Conservation (phyloP, 1,140 invertebrate genomes). For the Helicoverpa zea region DNA sequence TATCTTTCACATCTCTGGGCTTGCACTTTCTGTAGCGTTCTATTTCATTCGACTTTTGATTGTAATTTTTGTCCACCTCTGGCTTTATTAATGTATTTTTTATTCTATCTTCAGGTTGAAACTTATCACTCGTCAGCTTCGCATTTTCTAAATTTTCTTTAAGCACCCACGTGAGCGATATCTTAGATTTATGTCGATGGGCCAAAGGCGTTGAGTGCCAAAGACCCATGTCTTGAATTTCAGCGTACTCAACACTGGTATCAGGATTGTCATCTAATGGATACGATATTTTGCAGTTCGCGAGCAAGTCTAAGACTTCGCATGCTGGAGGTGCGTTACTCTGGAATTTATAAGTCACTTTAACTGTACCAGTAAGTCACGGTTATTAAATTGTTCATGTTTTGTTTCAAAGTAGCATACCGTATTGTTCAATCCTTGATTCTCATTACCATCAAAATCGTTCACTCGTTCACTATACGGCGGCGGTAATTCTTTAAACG, state of each 20-base stretch:
- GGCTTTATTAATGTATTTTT: constrained; percentile 51
- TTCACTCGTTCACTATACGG: constrained; percentile 71
- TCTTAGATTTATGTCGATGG: constrained; percentile 88
- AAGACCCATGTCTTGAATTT: constrained; percentile 82
- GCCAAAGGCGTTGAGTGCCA: constrained; percentile 83
- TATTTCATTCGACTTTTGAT: constrained; percentile 61
- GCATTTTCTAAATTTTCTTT: constrained; percentile 87
- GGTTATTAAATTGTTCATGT: constrained; percentile 9
- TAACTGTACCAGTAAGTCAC: constrained; percentile 28
- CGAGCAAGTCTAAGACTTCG: constrained; percentile 77
- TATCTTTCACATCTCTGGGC: constrained; percentile 62
- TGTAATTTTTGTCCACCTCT: constrained; percentile 58
- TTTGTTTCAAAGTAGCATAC: constrained; percentile 52
- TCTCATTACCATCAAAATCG: constrained; percentile 57
- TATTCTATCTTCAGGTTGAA: constrained; percentile 59
- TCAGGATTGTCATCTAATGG: constrained; percentile 60
- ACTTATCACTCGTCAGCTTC: constrained; percentile 69
- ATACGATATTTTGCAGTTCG: constrained; percentile 73
- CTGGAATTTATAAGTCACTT: constrained; percentile 56
- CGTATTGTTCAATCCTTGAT: constrained; percentile 55
- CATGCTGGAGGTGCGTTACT: constrained; percentile 57
- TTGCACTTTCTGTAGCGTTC: constrained; percentile 63
- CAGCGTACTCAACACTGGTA: constrained; percentile 75
- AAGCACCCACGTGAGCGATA: constrained; percentile 90
- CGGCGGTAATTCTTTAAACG: constrained; percentile 75